phyloP scores from a whole-genome alignment of 2,113 vertebrate species.

The Lophius piscatorius region DNA sequence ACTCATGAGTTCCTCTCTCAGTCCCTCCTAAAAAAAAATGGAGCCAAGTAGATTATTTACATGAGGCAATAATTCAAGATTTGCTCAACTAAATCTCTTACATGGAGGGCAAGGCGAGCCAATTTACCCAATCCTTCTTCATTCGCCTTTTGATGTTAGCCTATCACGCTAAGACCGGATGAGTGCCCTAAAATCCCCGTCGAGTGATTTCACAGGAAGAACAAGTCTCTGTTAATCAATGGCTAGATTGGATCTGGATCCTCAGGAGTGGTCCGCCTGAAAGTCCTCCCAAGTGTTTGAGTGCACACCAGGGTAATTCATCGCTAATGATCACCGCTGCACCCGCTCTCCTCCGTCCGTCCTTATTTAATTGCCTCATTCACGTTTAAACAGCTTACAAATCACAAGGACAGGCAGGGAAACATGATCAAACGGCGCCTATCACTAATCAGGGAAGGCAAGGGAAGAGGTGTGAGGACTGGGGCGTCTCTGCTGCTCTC shows the following conservation, averaged over 20 bases:
- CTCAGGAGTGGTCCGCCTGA: slow-evolving; percentile 64
- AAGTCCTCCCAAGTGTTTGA: slow-evolving; percentile 75
- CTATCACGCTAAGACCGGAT: slow-evolving; percentile 76
- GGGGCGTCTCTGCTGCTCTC: slow-evolving; percentile 53
- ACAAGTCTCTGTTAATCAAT: slow-evolving; percentile 80
- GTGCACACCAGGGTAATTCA: slow-evolving; percentile 76
- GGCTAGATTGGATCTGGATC: slow-evolving; percentile 78
- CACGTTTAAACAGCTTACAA: slow-evolving; percentile 79
- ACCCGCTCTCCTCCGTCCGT: slow-evolving; percentile 64
- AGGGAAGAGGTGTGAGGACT: slow-evolving; percentile 41
- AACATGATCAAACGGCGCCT: slow-evolving; percentile 72
- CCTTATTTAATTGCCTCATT: slow-evolving; percentile 78
- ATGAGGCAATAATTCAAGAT: slow-evolving; percentile 78
- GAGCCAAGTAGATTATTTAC: slow-evolving; percentile 75
- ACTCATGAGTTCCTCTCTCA: slow-evolving; percentile 64
- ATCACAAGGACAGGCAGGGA: slow-evolving; percentile 74
- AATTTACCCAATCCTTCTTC: slow-evolving; percentile 74
- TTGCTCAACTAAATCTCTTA: slow-evolving; percentile 70
- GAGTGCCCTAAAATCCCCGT: slow-evolving; percentile 77
- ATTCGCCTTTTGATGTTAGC: slow-evolving; percentile 75
- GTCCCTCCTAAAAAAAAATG: slow-evolving; percentile 27
- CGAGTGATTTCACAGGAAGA: slow-evolving; percentile 78
- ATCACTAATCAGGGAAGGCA: slow-evolving; percentile 68
- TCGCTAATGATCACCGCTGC: slow-evolving; percentile 74
- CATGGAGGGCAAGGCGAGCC: slow-evolving; percentile 65